Evolutionary conservation across 2,888 invertebrate species (phyloP), one percentile per base, ranked within the genome.

Genomic region (Parasteatoda lunata): DNA sequence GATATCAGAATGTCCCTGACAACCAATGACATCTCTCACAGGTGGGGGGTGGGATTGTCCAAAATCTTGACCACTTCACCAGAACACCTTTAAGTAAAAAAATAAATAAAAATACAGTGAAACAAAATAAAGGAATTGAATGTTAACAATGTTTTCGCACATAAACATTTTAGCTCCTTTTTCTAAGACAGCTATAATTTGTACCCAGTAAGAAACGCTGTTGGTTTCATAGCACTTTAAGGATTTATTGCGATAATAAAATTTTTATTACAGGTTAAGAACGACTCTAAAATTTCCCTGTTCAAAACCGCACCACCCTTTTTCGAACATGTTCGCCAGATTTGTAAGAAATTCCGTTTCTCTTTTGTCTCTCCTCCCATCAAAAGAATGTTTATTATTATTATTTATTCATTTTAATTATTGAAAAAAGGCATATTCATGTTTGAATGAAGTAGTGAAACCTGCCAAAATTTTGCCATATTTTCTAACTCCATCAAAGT

Each of bases 171-270:
- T 79, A 84, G 68, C 84, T 85, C 75, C 78, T 69, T 54, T 54
- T 79, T 75, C 79, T 79, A 79, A 70, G 71, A 77, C 79, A 76
- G 76, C 85, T 70, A 86, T 86, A 86, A 86, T 86, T 86, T 86
- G 85, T 86, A 80, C 76, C 80, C 80, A 13, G 85, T 77, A 86
- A 76, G 75, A 75, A 79, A 80, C 76, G 85, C 80, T 77, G 85
- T 80, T 86, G 85, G 76, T 86, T 86, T 86, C 85, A 86, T 79
- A 80, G 85, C 85, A 81, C 85, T 86, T 81, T 80, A 80, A 86
- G 79, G 85, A 86, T 86, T 86, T 86, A 86, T 86, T 77, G 66
- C 80, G 49, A 76, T 65, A 76, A 86, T 86, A 86, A 86, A 86
- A 86, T 65, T 86, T 86, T 86, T 86, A 86, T 86, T 86, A 80